Evolutionary conservation across 2,797 vertebrate species (phyloP).

Genomic region (Alca torda): DNA sequence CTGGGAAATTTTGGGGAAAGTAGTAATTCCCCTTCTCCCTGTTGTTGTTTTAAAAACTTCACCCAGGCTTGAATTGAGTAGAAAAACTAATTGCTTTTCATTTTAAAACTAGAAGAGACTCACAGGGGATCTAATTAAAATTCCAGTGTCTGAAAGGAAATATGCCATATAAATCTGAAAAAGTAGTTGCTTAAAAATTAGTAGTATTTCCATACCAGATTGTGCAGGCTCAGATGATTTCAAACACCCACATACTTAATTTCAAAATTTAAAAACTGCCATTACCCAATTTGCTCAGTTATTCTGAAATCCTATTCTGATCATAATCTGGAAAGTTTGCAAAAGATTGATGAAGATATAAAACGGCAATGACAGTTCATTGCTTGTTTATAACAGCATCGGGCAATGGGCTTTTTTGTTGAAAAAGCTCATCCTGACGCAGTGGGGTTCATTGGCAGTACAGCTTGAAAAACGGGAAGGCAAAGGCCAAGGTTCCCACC

Average conservation of each 20-base stretch:
- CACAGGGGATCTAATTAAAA: slow-evolving; percentile 68
- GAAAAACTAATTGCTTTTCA: slow-evolving; percentile 65
- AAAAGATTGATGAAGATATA: not conserved
- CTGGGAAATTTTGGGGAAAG: slow-evolving; percentile 46
- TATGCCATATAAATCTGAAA: slow-evolving; percentile 32
- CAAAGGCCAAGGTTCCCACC: not conserved
- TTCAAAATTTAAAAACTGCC: slow-evolving; percentile 29
- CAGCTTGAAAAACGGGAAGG: not conserved
- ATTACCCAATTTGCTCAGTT: slow-evolving; percentile 31
- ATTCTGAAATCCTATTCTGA: slow-evolving; percentile 18
- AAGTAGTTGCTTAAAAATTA: slow-evolving; percentile 37
- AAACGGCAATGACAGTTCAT: not conserved
- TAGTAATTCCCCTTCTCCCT: slow-evolving; percentile 62
- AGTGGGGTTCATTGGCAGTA: not conserved
- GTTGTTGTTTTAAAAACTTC: slow-evolving; percentile 67
- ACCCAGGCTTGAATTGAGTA: slow-evolving; percentile 40
- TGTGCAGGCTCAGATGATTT: not conserved
- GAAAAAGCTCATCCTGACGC: not conserved
- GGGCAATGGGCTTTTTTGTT: not conserved
- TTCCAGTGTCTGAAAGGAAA: slow-evolving; percentile 58
- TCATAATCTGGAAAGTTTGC: not conserved
- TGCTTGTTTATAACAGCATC: not conserved
- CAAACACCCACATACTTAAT: slow-evolving; percentile 20
- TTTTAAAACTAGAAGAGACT: slow-evolving; percentile 48
- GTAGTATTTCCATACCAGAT: not conserved